Evolutionary conservation across 2,888 invertebrate species (phyloP).

Genomic region (Caenorhabditis afra): DNA sequence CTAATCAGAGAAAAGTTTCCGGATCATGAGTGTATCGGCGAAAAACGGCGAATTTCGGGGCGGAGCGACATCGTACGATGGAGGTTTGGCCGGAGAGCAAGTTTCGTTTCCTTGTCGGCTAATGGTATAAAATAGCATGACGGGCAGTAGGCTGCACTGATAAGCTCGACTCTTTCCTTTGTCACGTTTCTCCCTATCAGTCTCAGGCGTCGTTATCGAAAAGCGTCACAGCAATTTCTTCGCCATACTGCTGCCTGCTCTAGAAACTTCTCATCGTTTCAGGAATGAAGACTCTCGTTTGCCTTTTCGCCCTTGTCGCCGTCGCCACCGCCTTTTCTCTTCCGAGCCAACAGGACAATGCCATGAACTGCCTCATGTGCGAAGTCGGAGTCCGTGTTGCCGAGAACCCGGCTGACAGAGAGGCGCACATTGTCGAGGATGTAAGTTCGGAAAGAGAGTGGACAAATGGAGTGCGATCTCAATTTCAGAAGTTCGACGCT

Average conservation of each 20-base stretch:
- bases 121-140: conserved; percentile 33
- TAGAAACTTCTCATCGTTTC: background rate
- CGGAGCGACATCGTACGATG: conserved; percentile 31
- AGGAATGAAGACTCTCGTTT: conserved; percentile 57
- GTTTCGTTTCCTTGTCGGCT: conserved; percentile 21
- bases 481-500: conserved; percentile 59
- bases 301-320: conserved; percentile 52
- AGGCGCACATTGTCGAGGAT: conserved; percentile 57
- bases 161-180: conserved; percentile 6
- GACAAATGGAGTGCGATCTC: background rate
- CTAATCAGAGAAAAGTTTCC: conserved; percentile 13
- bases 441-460: conserved; percentile 30
- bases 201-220: background rate
- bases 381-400: conserved; percentile 60
- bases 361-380: conserved; percentile 61
- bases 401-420: conserved; percentile 59
- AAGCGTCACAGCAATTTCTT: background rate
- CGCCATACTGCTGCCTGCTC: no score
- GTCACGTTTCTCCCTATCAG: conserved; percentile 4
- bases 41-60: conserved; percentile 9
- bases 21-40: conserved; percentile 31
- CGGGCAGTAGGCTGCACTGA: conserved; percentile 11
- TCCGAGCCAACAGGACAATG: conserved; percentile 15
- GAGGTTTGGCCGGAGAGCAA: conserved; percentile 7
- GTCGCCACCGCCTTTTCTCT: conserved; percentile 48